A percentile compares a stretch with the other conserved stretches of the same genome.
These are phyloP conservation scores for Rostratula benghalensis DNA, from an alignment of 2,113 vertebrate genomes.

Conservation along the genomic window DNA sequence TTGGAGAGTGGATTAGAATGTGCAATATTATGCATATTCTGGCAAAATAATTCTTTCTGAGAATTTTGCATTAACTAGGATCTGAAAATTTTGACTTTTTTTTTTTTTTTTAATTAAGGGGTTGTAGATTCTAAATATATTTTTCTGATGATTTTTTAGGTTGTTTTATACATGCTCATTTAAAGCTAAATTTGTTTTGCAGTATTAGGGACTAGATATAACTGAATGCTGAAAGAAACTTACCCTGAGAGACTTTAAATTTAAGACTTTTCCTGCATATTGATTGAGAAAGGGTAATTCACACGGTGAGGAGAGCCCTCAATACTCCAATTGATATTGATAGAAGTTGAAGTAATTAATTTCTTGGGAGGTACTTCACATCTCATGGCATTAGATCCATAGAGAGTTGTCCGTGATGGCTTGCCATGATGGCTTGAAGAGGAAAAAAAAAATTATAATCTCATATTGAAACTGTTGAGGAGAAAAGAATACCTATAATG, in stretches of 20 bases:
- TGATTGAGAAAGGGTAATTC: neutral
- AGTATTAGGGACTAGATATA: neutral
- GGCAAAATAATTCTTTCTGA: neutral
- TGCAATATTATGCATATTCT: neutral
- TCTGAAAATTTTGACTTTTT: neutral
- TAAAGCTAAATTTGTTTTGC: neutral
- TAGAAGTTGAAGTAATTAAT: slow-evolving; percentile 9
- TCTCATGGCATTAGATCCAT: neutral
- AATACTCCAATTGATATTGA: neutral
- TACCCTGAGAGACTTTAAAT: neutral
- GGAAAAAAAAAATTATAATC: neutral
- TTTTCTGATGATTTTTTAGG: neutral
- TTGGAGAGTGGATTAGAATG: neutral
- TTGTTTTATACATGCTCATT: neutral
- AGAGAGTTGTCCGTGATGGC: neutral
- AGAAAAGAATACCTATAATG: neutral
- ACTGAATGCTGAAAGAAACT: neutral
- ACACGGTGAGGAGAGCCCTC: neutral
- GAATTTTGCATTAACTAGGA: neutral
- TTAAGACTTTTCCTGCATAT: neutral
- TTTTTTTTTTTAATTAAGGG: neutral
- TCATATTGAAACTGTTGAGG: neutral
- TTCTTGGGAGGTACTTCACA: neutral
- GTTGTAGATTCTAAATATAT: neutral
- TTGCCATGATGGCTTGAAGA: neutral